These are phyloP conservation scores for Hycleus cichorii DNA, from an alignment of 1,140 invertebrate genomes.

Conservation along the genomic window DNA sequence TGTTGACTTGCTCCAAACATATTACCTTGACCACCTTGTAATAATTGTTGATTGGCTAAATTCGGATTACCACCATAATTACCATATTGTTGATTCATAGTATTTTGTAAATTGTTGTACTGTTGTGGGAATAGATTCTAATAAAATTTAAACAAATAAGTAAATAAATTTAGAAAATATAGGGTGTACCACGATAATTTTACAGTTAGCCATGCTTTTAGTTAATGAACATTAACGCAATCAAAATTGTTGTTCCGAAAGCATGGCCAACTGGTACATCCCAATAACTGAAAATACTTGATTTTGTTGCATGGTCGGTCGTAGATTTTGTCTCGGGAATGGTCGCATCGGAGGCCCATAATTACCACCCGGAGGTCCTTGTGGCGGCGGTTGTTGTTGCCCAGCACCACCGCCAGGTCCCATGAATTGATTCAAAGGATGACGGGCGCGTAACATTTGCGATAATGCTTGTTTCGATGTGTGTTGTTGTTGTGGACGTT, in stretches of 20 bases:
- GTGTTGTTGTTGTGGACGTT: conserved; percentile 57
- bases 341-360: conserved; percentile 32
- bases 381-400: conserved; percentile 22
- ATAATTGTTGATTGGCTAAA: conserved; percentile 36
- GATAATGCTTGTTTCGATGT: conserved; percentile 80
- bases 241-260: too few relatives aligned
- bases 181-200: too few relatives aligned
- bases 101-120: conserved; percentile 35
- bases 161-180: too few relatives aligned
- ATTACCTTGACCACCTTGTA: conserved; percentile 30
- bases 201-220: too few relatives aligned
- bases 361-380: conserved; percentile 22
- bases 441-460: conserved; percentile 69
- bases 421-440: conserved; percentile 45
- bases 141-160: too few relatives aligned
- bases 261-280: too few relatives aligned
- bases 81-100: conserved; percentile 36
- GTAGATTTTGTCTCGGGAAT: conserved; percentile 35
- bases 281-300: conserved; percentile 26
- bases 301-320: conserved; percentile 40
- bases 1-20: conserved; percentile 33
- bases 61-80: conserved; percentile 32
- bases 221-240: too few relatives aligned
- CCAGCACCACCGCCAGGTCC: conserved; percentile 21
- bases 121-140: conserved; percentile 39